Conservation (phyloP, 2,113 vertebrate species). For the Morone chrysops region DNA sequence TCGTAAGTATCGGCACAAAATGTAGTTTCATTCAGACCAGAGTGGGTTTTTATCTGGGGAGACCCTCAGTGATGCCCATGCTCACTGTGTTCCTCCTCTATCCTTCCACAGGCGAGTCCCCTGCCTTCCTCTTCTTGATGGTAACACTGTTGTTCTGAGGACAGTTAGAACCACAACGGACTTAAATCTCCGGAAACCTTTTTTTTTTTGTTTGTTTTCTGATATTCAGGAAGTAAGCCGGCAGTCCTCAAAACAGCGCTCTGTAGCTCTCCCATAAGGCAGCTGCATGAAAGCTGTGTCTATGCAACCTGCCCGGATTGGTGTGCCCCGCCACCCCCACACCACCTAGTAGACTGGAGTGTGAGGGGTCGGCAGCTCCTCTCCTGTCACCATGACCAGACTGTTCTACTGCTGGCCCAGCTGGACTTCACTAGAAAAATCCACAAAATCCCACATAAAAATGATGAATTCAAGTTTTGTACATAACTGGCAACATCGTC, state of each 20-base stretch:
- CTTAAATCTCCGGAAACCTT: conserved; percentile 66
- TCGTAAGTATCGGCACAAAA: conserved; percentile 88
- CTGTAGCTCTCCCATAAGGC: conserved; percentile 97
- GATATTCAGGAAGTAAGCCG: conserved; percentile 98
- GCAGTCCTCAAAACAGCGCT: conserved; percentile 92
- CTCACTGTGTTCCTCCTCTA: conserved; percentile 3
- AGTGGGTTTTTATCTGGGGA: background rate
- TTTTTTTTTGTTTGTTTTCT: conserved; percentile 71
- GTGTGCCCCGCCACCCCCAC: conserved; percentile 79
- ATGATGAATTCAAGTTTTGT: conserved; percentile 88
- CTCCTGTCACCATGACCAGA: conserved; percentile 87
- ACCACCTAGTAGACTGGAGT: conserved; percentile 88
- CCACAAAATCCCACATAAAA: conserved; percentile 68
- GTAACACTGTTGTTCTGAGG: conserved; percentile 84
- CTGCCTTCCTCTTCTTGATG: conserved; percentile 97
- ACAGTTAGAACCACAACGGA: conserved; percentile 81
- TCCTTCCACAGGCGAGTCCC: conserved; percentile 90
- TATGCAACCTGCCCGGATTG: conserved; percentile 98
- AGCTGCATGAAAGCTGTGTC: conserved; percentile 99
- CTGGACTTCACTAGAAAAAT: conserved; percentile 82
- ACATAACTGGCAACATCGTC: conserved; percentile 94
- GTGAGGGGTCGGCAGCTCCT: conserved; percentile 84
- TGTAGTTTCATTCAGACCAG: background rate
- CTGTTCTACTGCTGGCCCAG: conserved; percentile 88
- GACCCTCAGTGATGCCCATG: background rate